These are phyloP conservation scores for Otolemur crassicaudatus DNA, from an alignment of 2,797 vertebrate genomes.

Conservation along the genomic window DNA sequence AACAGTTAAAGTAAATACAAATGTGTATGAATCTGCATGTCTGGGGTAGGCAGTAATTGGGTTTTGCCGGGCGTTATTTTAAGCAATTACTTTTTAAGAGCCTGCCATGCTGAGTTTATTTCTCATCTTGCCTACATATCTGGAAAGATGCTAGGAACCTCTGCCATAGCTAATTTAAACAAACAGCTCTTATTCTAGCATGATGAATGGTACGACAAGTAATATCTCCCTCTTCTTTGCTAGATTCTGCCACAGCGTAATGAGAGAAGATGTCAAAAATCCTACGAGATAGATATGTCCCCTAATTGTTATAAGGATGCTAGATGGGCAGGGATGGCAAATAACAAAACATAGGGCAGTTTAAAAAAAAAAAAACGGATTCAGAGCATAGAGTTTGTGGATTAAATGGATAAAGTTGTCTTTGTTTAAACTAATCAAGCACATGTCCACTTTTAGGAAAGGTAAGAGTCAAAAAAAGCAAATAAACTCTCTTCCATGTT, in stretches of 20 bases:
- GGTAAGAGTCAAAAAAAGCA: conserved; percentile 20
- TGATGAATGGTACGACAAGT: background rate
- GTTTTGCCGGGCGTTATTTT: conserved; percentile 13
- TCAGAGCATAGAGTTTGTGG: background rate
- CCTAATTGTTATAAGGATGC: conserved; percentile 62
- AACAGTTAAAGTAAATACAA: background rate
- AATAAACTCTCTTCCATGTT: background rate
- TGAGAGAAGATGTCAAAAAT: conserved; percentile 66
- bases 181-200: conserved; percentile 20
- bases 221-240: conserved; percentile 48
- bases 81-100: conserved; percentile 47
- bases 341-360: conserved; percentile 60
- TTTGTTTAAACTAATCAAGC: background rate
- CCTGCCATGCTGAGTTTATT: conserved; percentile 24
- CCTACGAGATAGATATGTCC: conserved; percentile 40
- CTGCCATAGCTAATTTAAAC: conserved; percentile 71
- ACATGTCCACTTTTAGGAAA: background rate
- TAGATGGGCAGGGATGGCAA: conserved; percentile 62
- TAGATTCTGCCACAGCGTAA: conserved; percentile 54
- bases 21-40: background rate
- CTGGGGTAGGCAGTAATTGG: background rate
- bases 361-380: conserved; percentile 68
- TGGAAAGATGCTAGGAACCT: conserved; percentile 64
- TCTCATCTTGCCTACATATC: conserved; percentile 18
- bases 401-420: conserved; percentile 12